Evolutionary conservation across 2,113 vertebrate genomes (phyloP).

Genomic region (Tamias sibiricus): DNA sequence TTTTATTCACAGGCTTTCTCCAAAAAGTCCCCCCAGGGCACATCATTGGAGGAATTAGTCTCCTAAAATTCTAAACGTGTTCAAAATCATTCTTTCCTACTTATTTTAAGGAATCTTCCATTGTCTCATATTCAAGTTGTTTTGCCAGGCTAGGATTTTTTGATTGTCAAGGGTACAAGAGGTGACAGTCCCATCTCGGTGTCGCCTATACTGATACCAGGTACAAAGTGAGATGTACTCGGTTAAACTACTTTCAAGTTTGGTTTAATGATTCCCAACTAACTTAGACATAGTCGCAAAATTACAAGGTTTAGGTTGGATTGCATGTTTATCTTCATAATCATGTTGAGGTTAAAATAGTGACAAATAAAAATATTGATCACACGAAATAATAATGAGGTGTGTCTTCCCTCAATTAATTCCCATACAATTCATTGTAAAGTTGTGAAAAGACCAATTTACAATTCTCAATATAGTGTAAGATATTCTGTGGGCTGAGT

Average conservation of each 20-base stretch:
- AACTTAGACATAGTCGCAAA: neutral
- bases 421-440: neutral
- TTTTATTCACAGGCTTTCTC: neutral
- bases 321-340: neutral
- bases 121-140: neutral
- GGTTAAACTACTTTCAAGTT: neutral
- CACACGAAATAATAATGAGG: neutral
- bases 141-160: neutral
- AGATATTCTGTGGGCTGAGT: neutral
- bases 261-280: neutral
- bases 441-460: neutral
- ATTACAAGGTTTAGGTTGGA: neutral
- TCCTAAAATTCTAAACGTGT: neutral
- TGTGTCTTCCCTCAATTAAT: neutral
- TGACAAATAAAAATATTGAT: neutral
- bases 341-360: neutral
- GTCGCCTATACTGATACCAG: too few species aligned
- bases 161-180: neutral
- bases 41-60: neutral
- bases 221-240: neutral
- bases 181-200: neutral
- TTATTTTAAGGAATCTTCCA: neutral
- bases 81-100: neutral
- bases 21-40: neutral
- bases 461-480: neutral